A percentile compares a stretch with the other conserved stretches of the same genome.
Evolutionary conservation across 2,888 invertebrate species (phyloP).

Genomic region (Athrips mouffetella): DNA sequence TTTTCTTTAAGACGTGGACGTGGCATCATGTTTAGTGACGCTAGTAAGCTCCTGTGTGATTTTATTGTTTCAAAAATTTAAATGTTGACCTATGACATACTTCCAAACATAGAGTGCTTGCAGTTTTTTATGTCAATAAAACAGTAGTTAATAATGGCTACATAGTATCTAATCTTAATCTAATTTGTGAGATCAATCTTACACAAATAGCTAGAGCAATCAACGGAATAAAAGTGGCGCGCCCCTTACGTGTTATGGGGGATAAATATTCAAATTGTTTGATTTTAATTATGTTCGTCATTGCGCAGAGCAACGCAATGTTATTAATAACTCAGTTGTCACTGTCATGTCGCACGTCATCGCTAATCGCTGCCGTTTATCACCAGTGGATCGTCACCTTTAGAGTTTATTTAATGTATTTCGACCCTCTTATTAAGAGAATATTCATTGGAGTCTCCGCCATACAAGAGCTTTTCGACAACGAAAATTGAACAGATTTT

Average conservation of each 20-base stretch:
- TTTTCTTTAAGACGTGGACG: slow-evolving; percentile 14
- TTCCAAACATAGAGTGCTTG: too few species aligned
- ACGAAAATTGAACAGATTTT: too few species aligned
- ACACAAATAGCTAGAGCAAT: slow-evolving; percentile 39
- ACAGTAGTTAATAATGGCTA: neutral
- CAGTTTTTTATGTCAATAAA: neutral
- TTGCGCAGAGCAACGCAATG: slow-evolving; percentile 31
- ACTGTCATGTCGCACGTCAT: slow-evolving; percentile 57
- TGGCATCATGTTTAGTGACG: slow-evolving; percentile 30
- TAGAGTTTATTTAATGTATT: neutral
- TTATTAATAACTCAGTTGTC: slow-evolving; percentile 58
- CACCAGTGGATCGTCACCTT: slow-evolving; percentile 29
- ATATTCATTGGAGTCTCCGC: too few species aligned
- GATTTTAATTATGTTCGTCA: slow-evolving; percentile 67
- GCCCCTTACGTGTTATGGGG: slow-evolving; percentile 34
- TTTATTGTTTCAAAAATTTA: neutral
- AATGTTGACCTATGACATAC: too few species aligned
- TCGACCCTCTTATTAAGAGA: neutral
- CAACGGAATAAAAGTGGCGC: slow-evolving; percentile 33
- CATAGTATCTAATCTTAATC: neutral
- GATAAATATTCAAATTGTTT: slow-evolving; percentile 51
- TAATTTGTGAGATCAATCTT: neutral
- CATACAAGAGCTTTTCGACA: too few species aligned
- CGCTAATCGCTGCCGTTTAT: slow-evolving; percentile 58
- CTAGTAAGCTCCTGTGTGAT: slow-evolving; percentile 30